These are phyloP conservation scores for Onychostoma macrolepis DNA, from an alignment of 2,113 vertebrate genomes.

Conservation along the genomic window DNA sequence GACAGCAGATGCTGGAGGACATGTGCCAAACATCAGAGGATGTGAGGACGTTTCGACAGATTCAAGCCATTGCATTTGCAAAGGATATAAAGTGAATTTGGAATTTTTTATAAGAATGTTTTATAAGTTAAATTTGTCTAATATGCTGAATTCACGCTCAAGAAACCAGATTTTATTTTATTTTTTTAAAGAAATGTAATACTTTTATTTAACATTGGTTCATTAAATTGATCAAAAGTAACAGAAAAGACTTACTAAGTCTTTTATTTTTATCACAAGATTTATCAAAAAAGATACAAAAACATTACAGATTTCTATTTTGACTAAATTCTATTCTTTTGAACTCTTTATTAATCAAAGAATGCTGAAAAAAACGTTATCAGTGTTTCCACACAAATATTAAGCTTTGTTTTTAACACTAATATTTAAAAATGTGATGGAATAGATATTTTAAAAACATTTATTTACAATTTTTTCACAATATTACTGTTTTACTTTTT, in stretches of 20 bases:
- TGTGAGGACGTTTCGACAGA: not conserved
- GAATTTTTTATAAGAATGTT: not conserved
- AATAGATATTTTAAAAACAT: too few species aligned
- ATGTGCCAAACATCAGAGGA: not conserved
- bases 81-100: not conserved
- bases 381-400: not conserved
- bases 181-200: too few species aligned
- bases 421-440: not conserved
- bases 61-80: not conserved
- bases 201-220: not conserved
- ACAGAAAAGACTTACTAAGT: too few species aligned
- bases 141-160: too few species aligned
- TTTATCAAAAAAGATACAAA: too few species aligned
- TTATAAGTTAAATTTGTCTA: not conserved
- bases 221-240: not conserved
- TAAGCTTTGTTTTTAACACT: not conserved
- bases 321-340: not conserved
- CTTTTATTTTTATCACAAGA: too few species aligned
- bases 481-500: too few species aligned
- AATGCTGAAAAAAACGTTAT: not conserved
- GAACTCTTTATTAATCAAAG: not conserved
- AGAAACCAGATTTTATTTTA: too few species aligned
- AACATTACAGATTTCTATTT: not conserved
- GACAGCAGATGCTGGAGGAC: slow-evolving; percentile 6
- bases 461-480: not conserved